Percentiles rank a stretch among this genome's conserved stretches.
phyloP scores from a whole-genome alignment of 2,888 invertebrate genomes.

The Drosophila borealis region DNA sequence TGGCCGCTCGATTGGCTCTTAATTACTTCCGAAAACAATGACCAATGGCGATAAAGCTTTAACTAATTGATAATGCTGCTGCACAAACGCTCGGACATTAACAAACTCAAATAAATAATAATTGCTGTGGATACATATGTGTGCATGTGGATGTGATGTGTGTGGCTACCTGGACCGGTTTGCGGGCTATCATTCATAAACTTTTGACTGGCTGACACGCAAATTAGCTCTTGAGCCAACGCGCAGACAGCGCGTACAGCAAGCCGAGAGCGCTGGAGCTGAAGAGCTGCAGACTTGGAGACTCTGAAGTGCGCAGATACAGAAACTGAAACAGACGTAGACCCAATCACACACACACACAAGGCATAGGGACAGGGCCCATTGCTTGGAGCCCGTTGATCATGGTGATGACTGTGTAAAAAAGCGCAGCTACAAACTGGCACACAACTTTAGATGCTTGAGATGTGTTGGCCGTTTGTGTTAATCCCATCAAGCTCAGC shows the following conservation, averaged over 20 bases:
- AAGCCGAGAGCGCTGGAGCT: conserved; percentile 44
- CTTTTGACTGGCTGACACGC: conserved; percentile 72
- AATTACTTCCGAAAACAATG: conserved; percentile 81
- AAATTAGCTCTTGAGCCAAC: conserved; percentile 80
- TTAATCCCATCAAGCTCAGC: conserved; percentile 80
- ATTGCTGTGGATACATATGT: conserved; percentile 35
- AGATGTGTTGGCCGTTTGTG: conserved; percentile 81
- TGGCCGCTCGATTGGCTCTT: conserved; percentile 73
- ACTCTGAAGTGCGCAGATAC: conserved; percentile 61
- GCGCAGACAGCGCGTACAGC: conserved; percentile 65
- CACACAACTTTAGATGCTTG: conserved; percentile 77
- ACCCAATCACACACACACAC: conserved; percentile 19
- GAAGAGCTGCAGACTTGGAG: conserved; percentile 57
- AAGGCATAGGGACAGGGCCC: conserved; percentile 17
- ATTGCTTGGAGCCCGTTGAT: conserved; percentile 55
- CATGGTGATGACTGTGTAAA: conserved; percentile 75
- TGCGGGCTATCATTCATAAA: conserved; percentile 74
- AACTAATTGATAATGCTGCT: conserved; percentile 72
- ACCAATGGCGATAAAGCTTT: conserved; percentile 58
- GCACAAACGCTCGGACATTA: conserved; percentile 40
- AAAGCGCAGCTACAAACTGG: conserved; percentile 71
- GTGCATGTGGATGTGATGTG: conserved; percentile 2
- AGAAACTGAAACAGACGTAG: conserved; percentile 48
- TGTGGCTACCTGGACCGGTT: conserved; percentile 58
- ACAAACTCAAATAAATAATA: conserved; percentile 50